A percentile compares a stretch with the other conserved stretches of the same genome.
Evolutionary conservation across 2,888 invertebrate species (phyloP).

Genomic region (Acheta domesticus): DNA sequence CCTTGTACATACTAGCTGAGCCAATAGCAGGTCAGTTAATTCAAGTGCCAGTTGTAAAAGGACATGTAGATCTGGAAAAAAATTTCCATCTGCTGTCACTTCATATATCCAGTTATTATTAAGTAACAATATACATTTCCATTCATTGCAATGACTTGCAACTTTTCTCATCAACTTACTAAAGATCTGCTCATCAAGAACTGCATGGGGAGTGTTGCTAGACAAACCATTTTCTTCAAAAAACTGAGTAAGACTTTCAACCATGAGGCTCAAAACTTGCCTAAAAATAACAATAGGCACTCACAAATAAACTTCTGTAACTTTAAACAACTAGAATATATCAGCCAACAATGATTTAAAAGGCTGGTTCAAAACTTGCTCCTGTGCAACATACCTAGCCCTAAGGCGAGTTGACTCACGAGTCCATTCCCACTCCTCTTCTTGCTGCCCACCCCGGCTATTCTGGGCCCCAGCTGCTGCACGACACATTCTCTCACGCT

Average conservation of each 20-base stretch:
- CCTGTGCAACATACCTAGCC: slow-evolving; percentile 37
- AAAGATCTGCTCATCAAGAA: slow-evolving; percentile 43
- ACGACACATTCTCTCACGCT: slow-evolving; percentile 20
- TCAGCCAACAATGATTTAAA: too few species aligned
- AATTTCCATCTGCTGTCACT: slow-evolving; percentile 9
- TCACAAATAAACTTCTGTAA: slow-evolving; percentile 19
- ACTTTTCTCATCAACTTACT: slow-evolving; percentile 40
- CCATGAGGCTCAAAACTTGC: slow-evolving; percentile 49
- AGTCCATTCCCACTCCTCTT: slow-evolving; percentile 40
- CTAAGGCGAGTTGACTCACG: slow-evolving; percentile 40
- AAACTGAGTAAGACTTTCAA: slow-evolving; percentile 51
- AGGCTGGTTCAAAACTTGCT: too few species aligned
- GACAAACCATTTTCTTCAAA: slow-evolving; percentile 48
- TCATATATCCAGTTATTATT: not conserved
- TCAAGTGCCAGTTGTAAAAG: slow-evolving; percentile 51
- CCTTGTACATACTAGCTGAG: slow-evolving; percentile 46
- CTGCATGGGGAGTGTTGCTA: slow-evolving; percentile 40
- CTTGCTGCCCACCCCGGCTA: not conserved
- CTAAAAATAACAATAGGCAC: slow-evolving; percentile 40
- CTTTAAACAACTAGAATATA: too few species aligned
- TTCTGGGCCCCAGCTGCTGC: not conserved
- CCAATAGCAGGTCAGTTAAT: slow-evolving; percentile 51
- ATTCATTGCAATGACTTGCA: not conserved
- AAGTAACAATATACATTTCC: not conserved
- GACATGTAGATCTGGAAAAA: slow-evolving; percentile 42